These are phyloP conservation scores for Drosophila siamana DNA, from an alignment of 2,888 invertebrate species.

Conservation along the genomic window DNA sequence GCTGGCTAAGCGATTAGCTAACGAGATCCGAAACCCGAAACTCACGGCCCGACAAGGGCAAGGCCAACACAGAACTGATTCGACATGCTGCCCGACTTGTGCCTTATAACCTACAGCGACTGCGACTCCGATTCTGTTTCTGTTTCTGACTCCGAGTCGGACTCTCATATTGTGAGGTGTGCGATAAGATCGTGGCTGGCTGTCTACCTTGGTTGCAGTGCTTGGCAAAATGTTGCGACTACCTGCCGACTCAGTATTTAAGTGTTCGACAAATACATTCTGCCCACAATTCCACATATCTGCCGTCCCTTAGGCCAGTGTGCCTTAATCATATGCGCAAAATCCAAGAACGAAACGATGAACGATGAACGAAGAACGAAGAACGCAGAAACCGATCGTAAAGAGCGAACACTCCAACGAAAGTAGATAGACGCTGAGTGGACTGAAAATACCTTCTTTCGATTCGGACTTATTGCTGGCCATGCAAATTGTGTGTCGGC, in stretches of 20 bases:
- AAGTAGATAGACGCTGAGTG: conserved; percentile 54
- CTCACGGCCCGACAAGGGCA: conserved; percentile 63
- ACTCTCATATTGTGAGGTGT: conserved; percentile 11
- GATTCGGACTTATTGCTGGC: conserved; percentile 41
- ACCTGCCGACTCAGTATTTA: conserved; percentile 48
- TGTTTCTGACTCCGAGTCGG: conserved; percentile 4
- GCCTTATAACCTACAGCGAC: conserved; percentile 65
- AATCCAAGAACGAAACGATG: conserved; percentile 35
- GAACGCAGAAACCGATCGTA: conserved; percentile 4
- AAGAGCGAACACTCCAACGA: conserved; percentile 39
- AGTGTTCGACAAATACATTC: conserved; percentile 34
- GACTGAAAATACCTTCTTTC: conserved; percentile 54
- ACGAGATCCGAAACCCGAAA: conserved; percentile 16
- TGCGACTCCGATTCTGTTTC: background rate
- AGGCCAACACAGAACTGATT: conserved; percentile 71
- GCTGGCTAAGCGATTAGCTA: conserved; percentile 29
- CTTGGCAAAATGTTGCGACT: conserved; percentile 43
- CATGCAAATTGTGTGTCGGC: conserved; percentile 51
- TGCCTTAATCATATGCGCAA: conserved; percentile 58
- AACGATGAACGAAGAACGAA: background rate
- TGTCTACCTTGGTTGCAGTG: conserved; percentile 45
- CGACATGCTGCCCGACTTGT: conserved; percentile 58
- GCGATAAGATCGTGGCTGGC: conserved; percentile 47
- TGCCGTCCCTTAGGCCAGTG: conserved; percentile 41
- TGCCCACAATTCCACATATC: conserved; percentile 13